Evolutionary conservation across 2,888 invertebrate species (phyloP).

Genomic region (Xestia c-nigrum): DNA sequence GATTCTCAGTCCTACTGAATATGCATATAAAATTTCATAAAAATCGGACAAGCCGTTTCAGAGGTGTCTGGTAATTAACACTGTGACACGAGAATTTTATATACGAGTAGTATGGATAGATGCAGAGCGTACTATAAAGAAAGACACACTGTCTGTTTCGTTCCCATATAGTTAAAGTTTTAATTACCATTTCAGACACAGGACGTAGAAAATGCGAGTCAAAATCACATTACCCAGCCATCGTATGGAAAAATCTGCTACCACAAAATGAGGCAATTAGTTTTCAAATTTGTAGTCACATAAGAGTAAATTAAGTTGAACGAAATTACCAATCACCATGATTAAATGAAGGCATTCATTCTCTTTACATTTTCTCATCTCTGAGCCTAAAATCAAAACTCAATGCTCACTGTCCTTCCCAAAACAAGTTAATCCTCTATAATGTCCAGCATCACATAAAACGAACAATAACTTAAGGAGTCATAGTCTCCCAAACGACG

Average conservation of each 20-base stretch:
- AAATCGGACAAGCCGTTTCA: too few relatives aligned
- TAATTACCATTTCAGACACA: constrained; percentile 52
- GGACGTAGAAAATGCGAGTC: constrained; percentile 50
- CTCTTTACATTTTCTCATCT: background rate
- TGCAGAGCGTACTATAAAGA: too few relatives aligned
- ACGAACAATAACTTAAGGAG: constrained; percentile 51
- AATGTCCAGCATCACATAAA: constrained; percentile 51
- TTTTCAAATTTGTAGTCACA: constrained; percentile 62
- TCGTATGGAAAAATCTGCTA: constrained; percentile 41
- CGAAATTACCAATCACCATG: background rate
- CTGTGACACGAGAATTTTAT: too few relatives aligned
- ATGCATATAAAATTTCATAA: too few relatives aligned
- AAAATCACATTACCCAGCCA: constrained; percentile 55
- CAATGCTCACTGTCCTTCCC: background rate
- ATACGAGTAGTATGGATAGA: too few relatives aligned
- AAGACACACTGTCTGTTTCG: constrained; percentile 8
- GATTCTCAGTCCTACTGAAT: too few relatives aligned
- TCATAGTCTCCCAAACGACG: constrained; percentile 40
- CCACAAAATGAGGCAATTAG: constrained; percentile 64
- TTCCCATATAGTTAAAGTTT: constrained; percentile 41
- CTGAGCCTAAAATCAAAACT: constrained; percentile 21
- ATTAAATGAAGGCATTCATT: background rate
- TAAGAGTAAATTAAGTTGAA: constrained; percentile 63
- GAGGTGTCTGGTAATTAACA: too few relatives aligned
- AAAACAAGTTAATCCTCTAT: constrained; percentile 40